Evolutionary conservation across 2,113 vertebrate species (phyloP), one percentile per base, ranked within the genome.

Genomic region (Arizona elegans): DNA sequence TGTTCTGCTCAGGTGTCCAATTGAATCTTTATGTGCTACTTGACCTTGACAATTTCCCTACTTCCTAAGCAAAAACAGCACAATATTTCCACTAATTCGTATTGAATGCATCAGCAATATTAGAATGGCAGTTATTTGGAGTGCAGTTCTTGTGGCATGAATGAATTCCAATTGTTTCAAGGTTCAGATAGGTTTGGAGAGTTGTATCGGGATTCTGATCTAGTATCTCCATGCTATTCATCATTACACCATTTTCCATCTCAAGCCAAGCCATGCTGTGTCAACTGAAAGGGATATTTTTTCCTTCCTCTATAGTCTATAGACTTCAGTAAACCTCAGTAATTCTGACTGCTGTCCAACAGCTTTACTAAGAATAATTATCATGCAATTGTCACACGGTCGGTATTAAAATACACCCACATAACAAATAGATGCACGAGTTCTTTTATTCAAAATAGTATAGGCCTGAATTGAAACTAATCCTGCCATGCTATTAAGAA

Each of bases 401-500:
- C 91, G 95, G 94, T 94, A 55, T 92, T 90, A 91, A 89, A 93
- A 93, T 81, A 85, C 59, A 95, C 92, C 91, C 3, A 0, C 15
- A 50, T n/a, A 88, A 43, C 1, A 8, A 56, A 75, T 59, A 26
- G 5, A 8, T 90, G 59, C 24, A 90, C 88, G 52, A 93, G 75
- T 93, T 94, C 87, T 56, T 91, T 93, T 95, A 89, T 96, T 95
- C 87, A 95, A 93, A 90, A 17, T 33, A n/a, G 55, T 94, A 86
- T 55, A 0, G 1, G 95, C 89, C 43, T 90, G 88, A 96, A 95
- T 95, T 93, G 87, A 97, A 93, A 15, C n/a, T 81, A 81, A 81
- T 38, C 91, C 93, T 91, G 29, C 87, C 90, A 94, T 56, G 88
- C 91, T 96, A 95, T 94, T 65, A 58, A 91, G n/a, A 91, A 89